These are phyloP conservation scores for Seriola dumerili DNA, from an alignment of 2,113 vertebrate genomes.

Conservation along the genomic window DNA sequence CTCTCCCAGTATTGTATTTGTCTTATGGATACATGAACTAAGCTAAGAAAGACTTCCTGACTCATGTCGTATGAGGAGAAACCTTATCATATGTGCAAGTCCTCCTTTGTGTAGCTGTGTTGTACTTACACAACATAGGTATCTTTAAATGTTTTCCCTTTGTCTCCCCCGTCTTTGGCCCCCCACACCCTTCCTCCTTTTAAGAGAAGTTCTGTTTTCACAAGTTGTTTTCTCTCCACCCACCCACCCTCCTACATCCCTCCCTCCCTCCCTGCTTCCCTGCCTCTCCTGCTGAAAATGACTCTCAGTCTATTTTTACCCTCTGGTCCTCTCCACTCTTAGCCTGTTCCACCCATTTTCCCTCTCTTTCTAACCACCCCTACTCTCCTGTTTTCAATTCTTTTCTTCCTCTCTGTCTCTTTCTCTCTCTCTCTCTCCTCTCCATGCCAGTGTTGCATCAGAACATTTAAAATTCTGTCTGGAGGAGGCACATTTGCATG, in stretches of 20 bases:
- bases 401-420: slow-evolving; percentile 1
- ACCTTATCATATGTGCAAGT: background rate
- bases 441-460: slow-evolving; percentile 50
- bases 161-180: slow-evolving; percentile 51
- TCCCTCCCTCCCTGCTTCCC: slow-evolving; percentile 53
- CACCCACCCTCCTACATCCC: slow-evolving; percentile 35
- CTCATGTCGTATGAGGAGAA: slow-evolving; percentile 42
- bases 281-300: slow-evolving; percentile 81
- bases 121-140: slow-evolving; percentile 9
- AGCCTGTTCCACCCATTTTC: slow-evolving; percentile 81
- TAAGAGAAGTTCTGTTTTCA: slow-evolving; percentile 81
- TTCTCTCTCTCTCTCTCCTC: slow-evolving; percentile 22
- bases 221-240: slow-evolving; percentile 76
- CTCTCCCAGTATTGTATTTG: slow-evolving; percentile 70
- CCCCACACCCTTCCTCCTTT: slow-evolving; percentile 64
- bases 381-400: slow-evolving; percentile 60
- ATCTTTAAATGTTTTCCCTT: slow-evolving; percentile 22
- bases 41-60: slow-evolving; percentile 48
- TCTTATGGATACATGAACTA: slow-evolving; percentile 51
- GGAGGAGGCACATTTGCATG: slow-evolving; percentile 43
- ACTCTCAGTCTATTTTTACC: slow-evolving; percentile 86
- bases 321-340: slow-evolving; percentile 76
- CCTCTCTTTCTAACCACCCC: slow-evolving; percentile 65
- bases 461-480: slow-evolving; percentile 49
- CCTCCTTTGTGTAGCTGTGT: slow-evolving; percentile 9